These are phyloP conservation scores for Esox lucius DNA, from an alignment of 2,797 vertebrate species.

Conservation along the genomic window DNA sequence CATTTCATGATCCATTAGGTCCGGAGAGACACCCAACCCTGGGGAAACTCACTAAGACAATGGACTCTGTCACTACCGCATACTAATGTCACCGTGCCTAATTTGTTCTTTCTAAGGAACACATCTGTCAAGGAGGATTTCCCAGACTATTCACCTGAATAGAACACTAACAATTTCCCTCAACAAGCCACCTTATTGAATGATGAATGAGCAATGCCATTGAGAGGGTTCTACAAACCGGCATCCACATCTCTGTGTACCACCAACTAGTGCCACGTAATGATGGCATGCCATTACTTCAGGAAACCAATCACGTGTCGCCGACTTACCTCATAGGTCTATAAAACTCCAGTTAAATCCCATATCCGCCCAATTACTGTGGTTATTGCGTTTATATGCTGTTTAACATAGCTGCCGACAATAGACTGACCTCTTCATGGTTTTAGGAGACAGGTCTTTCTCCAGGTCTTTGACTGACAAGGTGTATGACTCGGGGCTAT, in stretches of 20 bases:
- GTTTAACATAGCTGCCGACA: not conserved
- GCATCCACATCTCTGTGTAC: not conserved
- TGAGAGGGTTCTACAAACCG: not conserved
- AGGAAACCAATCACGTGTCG: not conserved
- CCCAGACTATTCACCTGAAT: not conserved
- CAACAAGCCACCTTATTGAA: not conserved
- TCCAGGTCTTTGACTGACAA: slow-evolving; percentile 86
- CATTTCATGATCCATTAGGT: slow-evolving; percentile 42
- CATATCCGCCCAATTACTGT: not conserved
- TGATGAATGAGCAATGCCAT: not conserved
- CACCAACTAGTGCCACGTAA: not conserved
- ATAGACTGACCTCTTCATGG: slow-evolving; percentile 89
- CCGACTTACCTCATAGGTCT: not conserved
- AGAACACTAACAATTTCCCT: not conserved
- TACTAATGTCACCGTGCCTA: not conserved
- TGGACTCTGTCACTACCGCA: slow-evolving; percentile 4
- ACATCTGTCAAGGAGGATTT: not conserved
- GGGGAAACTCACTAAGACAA: slow-evolving; percentile 18
- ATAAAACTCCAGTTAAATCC: not conserved
- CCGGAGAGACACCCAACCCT: slow-evolving; percentile 9
- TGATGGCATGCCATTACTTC: not conserved
- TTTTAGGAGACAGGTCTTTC: slow-evolving; percentile 88
- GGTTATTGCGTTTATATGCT: not conserved
- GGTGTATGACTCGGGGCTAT: slow-evolving; percentile 87
- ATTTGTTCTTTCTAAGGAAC: not conserved